Evolutionary conservation across 2,797 vertebrate species (phyloP), one percentile per base, ranked within the genome.

Genomic region (Decapterus maruadsi): DNA sequence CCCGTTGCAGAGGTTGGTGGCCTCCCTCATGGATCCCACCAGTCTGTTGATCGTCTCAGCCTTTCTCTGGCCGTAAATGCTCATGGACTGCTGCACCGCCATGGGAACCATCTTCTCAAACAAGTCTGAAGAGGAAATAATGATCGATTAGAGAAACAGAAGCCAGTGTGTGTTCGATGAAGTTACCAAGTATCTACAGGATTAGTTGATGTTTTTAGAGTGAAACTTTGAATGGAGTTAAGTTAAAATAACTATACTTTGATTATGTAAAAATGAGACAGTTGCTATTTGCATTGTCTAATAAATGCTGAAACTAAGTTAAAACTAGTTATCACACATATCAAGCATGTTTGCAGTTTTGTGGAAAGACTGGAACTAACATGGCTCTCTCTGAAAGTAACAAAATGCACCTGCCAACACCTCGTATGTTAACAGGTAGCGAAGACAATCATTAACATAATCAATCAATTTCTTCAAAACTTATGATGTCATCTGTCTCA

Each of bases 81-180:
- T 96, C 95, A 99, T 92, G 68, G 97, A 96, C 58, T 98, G 96
- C 88, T 99, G 98, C 69, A 99, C 97, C 7, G 96, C 96, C 94
- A 99, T 93, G 12, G 98, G 98, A 57, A 99, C 98, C 98, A 99
- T 99, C 94, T 99, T 99, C 94, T 98, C 98, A 96, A 99, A 99
- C 73, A 99, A 87, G 87, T 99, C 98, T 99, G 83, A 26, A 29
- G 55, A 66, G 34, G 68, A 42, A 43, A 31, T 2, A 62, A 53
- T 5, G 29, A 68, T 26, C 65, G 20, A 6, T 72, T 53, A 17
- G 8, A 31, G 54, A 54, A 12, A 29, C 10, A 38, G 2, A 54
- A 36, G 13, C 1, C 16, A 22, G 12, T 2, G 34, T 17, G n/a
- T 3, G 19, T 0, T 22, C 0, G 58, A 59, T 46, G 6, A 34